Conservation (phyloP, 2,797 vertebrate species). For the Delichon dasypus region DNA sequence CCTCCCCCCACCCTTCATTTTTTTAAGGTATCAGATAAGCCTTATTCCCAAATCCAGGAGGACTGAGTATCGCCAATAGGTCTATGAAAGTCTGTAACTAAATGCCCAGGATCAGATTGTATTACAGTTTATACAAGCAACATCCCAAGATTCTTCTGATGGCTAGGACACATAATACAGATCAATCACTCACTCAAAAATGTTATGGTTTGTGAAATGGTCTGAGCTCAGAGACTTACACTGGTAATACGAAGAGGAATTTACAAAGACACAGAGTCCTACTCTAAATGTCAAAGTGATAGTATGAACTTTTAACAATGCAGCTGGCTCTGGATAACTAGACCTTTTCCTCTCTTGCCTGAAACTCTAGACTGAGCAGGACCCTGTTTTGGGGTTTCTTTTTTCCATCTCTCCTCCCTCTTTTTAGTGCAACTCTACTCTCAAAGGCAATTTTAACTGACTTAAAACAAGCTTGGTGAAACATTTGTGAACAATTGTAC, state of each 20-base stretch:
- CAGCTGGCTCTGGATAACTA: slow-evolving; percentile 73
- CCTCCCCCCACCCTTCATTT: not conserved
- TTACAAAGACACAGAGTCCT: slow-evolving; percentile 80
- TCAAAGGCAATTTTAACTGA: slow-evolving; percentile 60
- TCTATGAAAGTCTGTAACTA: slow-evolving; percentile 91
- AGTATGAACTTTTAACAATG: slow-evolving; percentile 78
- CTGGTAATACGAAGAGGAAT: slow-evolving; percentile 78
- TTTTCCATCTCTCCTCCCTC: slow-evolving; percentile 44
- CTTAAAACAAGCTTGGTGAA: slow-evolving; percentile 25
- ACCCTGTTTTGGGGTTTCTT: slow-evolving; percentile 63
- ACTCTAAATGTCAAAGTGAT: slow-evolving; percentile 79
- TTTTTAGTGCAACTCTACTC: slow-evolving; percentile 52
- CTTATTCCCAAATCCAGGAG: slow-evolving; percentile 93
- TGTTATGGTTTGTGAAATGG: slow-evolving; percentile 82
- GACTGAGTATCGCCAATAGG: slow-evolving; percentile 93
- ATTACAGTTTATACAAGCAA: slow-evolving; percentile 97
- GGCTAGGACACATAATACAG: slow-evolving; percentile 90
- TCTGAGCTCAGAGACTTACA: slow-evolving; percentile 76
- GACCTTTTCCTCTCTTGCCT: slow-evolving; percentile 67
- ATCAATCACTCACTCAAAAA: slow-evolving; percentile 85
- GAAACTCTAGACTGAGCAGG: slow-evolving; percentile 71
- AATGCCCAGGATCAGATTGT: slow-evolving; percentile 85
- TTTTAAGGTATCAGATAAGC: slow-evolving; percentile 95
- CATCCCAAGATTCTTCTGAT: slow-evolving; percentile 93
- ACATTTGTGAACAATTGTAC: slow-evolving; percentile 26